Evolutionary conservation across 2,113 vertebrate species (phyloP), one percentile per base, ranked within the genome.

Genomic region (Salvelinus alpinus): DNA sequence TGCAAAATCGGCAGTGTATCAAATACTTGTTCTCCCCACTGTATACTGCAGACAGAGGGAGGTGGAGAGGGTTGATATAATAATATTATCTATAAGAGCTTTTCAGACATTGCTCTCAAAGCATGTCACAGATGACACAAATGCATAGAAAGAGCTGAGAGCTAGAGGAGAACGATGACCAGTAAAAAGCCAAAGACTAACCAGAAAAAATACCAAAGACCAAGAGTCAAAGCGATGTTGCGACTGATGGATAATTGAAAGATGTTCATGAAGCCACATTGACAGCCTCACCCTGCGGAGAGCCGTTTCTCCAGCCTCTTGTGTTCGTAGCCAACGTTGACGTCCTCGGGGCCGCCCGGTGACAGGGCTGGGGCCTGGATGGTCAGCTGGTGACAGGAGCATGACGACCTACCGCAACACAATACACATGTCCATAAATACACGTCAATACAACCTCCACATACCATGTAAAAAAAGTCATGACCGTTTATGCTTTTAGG

Each of bases 311-410:
- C 93, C 64, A 97, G 82, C 22, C 95, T 79, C 81, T 96, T 97
- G 84, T 96, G 84, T n/a, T 94, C 92, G 91, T 95, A 96, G 1
- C 96, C 95, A 0, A 94, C 92, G 13, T 88, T 92, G 47, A 86
- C 77, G 83, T 96, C 95, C 77, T 94, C 78, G 57, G 95, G 94
- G 1, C 93, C 95, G 0, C 94, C 94, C 0, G 91, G 93, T 24
- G 93, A 94, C 73, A 95, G 94, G 70, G 93, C 92, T 0, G 94
- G 96, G 0, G 95, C 95, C 12, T 96, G 94, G 60, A 94, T 82
- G 0, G 95, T 95, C 75, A 96, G 84, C 82, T 96, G 95, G 74
- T 95, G 94, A 82, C 96, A 96, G 60, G 94, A 92, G 64, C 96
- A 96, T 71, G 86, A 95, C 0, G 59, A 60, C 5, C 57, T 22